phyloP scores from a whole-genome alignment of 1,140 invertebrate genomes.

The Drosophila equinoxialis region DNA sequence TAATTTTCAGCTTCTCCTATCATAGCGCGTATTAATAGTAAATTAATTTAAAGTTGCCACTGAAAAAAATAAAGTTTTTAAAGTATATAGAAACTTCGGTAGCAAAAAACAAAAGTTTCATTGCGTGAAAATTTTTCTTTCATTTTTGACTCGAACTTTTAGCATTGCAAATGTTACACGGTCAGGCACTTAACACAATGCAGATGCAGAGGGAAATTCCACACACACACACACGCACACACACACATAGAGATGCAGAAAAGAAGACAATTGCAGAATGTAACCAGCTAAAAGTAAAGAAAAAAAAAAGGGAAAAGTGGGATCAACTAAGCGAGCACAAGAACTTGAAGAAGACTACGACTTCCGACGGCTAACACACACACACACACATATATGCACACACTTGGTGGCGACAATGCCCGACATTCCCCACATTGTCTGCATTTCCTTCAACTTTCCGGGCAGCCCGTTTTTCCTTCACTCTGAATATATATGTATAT shows the following conservation, averaged over 20 bases:
- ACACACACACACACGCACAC: background rate
- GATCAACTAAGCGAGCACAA: constrained; percentile 8
- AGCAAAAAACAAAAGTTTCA: background rate
- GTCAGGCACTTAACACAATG: constrained; percentile 10
- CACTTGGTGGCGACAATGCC: constrained; percentile 11
- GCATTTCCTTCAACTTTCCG: constrained; percentile 53
- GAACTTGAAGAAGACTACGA: constrained; percentile 19
- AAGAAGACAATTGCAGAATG: constrained; percentile 7
- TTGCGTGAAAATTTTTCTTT: constrained; percentile 5
- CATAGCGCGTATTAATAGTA: background rate
- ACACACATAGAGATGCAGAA: background rate
- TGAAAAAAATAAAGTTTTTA: background rate
- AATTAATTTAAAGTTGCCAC: background rate
- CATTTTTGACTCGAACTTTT: constrained; percentile 17
- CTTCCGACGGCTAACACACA: constrained; percentile 16
- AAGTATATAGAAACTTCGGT: background rate
- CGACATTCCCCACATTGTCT: constrained; percentile 59
- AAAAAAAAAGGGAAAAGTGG: background rate
- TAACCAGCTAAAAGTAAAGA: background rate
- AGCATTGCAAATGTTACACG: constrained; percentile 15
- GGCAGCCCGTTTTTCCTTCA: constrained; percentile 20
- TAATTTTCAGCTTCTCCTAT: too few species aligned
- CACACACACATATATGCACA: constrained; percentile 6
- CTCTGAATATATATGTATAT: background rate
- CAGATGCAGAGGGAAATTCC: constrained; percentile 6